phyloP scores from a whole-genome alignment of 2,888 invertebrate genomes.

The Nemotelus nigrinus region DNA sequence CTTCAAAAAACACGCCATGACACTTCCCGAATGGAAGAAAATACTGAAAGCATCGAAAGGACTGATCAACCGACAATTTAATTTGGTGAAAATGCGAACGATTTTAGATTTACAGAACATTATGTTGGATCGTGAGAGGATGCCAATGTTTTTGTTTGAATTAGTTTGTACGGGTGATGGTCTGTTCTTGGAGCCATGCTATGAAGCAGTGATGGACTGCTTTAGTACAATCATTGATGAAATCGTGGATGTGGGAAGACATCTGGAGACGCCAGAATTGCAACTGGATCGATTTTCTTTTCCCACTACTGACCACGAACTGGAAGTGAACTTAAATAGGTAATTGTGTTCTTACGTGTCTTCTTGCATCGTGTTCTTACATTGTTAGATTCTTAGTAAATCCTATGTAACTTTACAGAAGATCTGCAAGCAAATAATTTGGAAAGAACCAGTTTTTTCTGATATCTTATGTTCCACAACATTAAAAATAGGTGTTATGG shows the following conservation, averaged over 20 bases:
- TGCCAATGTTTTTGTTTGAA: conserved; percentile 73
- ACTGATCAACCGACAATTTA: conserved; percentile 71
- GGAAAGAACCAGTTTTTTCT: too few relatives aligned
- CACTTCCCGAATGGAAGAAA: conserved; percentile 58
- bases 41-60: conserved; percentile 65
- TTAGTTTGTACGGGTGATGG: conserved; percentile 55
- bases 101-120: conserved; percentile 71
- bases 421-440: too few relatives aligned
- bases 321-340: conserved; percentile 70
- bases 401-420: too few relatives aligned
- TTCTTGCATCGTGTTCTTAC: too few relatives aligned
- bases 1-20: conserved; percentile 56
- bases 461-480: too few relatives aligned
- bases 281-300: conserved; percentile 57
- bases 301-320: conserved; percentile 63
- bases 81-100: conserved; percentile 74
- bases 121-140: conserved; percentile 67
- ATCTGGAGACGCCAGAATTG: conserved; percentile 69
- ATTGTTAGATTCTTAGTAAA: too few relatives aligned
- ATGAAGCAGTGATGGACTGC: conserved; percentile 67
- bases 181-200: conserved; percentile 70
- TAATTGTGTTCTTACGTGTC: background rate
- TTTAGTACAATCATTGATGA: conserved; percentile 71
- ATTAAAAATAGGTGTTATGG: too few relatives aligned
- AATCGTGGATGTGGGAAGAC: conserved; percentile 69